phyloP scores from a whole-genome alignment of 2,888 invertebrate species.

The Gandaritis pyraliata region DNA sequence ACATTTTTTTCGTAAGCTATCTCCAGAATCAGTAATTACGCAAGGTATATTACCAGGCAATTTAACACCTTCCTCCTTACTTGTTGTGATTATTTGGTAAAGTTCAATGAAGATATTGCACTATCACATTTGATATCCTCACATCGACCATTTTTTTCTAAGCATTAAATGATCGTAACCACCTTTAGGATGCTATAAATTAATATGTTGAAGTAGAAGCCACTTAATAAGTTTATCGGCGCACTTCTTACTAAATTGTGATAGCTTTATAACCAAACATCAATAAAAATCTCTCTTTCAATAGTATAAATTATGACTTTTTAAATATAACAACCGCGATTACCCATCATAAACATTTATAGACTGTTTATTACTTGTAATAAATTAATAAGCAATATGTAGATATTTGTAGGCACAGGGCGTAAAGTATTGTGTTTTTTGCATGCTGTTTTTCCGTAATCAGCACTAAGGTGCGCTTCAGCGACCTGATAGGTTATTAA shows the following conservation, averaged over 20 bases:
- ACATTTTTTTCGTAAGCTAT: conserved; percentile 44
- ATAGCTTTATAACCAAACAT: conserved; percentile 11
- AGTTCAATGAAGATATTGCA: conserved; percentile 12
- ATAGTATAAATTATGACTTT: conserved; percentile 14
- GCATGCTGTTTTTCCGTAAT: conserved; percentile 50
- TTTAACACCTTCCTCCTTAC: conserved; percentile 37
- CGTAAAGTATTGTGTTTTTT: conserved; percentile 61
- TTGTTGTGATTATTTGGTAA: conserved; percentile 13
- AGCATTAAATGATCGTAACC: neutral
- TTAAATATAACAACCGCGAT: conserved; percentile 20
- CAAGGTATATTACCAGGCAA: conserved; percentile 34
- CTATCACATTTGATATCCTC: neutral
- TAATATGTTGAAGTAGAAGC: neutral
- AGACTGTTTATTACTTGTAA: conserved; percentile 43
- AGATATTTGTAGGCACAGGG: conserved; percentile 48
- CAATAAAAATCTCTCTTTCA: conserved; percentile 13
- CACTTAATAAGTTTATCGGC: conserved; percentile 5
- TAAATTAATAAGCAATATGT: conserved; percentile 47
- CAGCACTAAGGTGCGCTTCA: conserved; percentile 56
- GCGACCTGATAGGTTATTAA: conserved; percentile 59
- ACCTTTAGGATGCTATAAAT: neutral
- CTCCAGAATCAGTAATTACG: conserved; percentile 39
- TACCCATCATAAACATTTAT: conserved; percentile 27
- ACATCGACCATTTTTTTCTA: conserved; percentile 10
- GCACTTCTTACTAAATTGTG: conserved; percentile 8